Percentiles rank a stretch among this genome's conserved stretches.
These are phyloP conservation scores for Oreocharis arfaki DNA, from an alignment of 2,113 vertebrate genomes.

Conservation along the genomic window DNA sequence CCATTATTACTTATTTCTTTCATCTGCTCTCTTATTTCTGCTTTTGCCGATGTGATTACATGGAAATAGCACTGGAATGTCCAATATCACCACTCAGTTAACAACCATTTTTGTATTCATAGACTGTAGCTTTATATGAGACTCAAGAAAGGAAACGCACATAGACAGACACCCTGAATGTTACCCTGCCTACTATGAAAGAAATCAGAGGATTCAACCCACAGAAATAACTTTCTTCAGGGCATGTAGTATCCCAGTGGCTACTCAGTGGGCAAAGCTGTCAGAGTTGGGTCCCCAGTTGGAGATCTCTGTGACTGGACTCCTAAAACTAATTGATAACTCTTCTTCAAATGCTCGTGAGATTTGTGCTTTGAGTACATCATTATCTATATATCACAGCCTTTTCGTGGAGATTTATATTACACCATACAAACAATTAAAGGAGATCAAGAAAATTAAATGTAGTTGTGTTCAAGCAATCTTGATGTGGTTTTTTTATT, in stretches of 20 bases:
- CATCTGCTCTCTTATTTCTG: background rate
- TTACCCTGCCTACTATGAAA: background rate
- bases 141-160: background rate
- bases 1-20: background rate
- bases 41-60: background rate
- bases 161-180: background rate
- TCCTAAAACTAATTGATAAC: background rate
- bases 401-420: background rate
- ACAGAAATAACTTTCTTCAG: background rate
- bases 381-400: background rate
- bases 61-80: background rate
- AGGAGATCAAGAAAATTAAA: background rate
- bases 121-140: background rate
- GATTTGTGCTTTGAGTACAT: background rate
- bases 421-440: background rate
- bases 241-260: background rate
- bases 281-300: background rate
- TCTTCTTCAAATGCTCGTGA: background rate
- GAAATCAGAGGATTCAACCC: background rate
- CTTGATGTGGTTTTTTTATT: background rate
- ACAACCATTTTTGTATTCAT: background rate
- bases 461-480: background rate
- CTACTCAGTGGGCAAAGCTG: background rate
- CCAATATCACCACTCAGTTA: background rate
- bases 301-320: background rate